These are phyloP conservation scores for Atta texana DNA, from an alignment of 1,140 invertebrate species.

Conservation along the genomic window DNA sequence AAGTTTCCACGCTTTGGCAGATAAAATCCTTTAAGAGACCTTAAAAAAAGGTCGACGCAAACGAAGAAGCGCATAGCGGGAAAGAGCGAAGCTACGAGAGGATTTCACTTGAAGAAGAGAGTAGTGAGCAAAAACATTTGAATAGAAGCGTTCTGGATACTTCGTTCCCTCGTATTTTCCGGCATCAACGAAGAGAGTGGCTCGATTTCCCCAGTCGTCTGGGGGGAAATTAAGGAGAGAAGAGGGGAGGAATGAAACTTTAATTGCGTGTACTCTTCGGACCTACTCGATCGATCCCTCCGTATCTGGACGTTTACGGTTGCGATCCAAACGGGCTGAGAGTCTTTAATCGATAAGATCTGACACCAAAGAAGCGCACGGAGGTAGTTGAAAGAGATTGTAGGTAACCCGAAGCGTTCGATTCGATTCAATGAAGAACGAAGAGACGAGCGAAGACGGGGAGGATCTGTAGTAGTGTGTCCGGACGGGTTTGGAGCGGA, in stretches of 20 bases:
- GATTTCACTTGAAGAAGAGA: conserved; percentile 27
- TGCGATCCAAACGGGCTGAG: conserved; percentile 19
- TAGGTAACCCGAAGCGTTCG: conserved; percentile 32
- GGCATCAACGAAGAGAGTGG: conserved; percentile 39
- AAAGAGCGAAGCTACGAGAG: conserved; percentile 19
- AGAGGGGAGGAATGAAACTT: conserved; percentile 79
- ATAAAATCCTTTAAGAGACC: conserved; percentile 49
- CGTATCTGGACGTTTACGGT: conserved; percentile 20
- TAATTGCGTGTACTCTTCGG: conserved; percentile 82
- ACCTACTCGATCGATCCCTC: conserved; percentile 29
- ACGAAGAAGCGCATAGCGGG: conserved; percentile 10
- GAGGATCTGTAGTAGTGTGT: conserved; percentile 23
- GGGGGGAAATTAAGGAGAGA: conserved; percentile 67
- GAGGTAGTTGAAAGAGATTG: not conserved
- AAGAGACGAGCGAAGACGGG: not conserved
- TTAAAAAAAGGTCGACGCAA: conserved; percentile 15
- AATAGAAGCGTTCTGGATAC: conserved; percentile 61
- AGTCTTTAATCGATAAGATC: conserved; percentile 46
- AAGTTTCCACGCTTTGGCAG: conserved; percentile 31
- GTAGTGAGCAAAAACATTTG: conserved; percentile 69
- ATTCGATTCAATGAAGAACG: conserved; percentile 50
- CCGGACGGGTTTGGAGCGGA: conserved; percentile 46
- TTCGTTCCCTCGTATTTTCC: conserved; percentile 34
- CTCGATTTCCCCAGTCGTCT: conserved; percentile 54
- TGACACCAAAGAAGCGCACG: not conserved